Evolutionary conservation across 2,797 vertebrate species (phyloP).

Genomic region (Enteromius viviparus): DNA sequence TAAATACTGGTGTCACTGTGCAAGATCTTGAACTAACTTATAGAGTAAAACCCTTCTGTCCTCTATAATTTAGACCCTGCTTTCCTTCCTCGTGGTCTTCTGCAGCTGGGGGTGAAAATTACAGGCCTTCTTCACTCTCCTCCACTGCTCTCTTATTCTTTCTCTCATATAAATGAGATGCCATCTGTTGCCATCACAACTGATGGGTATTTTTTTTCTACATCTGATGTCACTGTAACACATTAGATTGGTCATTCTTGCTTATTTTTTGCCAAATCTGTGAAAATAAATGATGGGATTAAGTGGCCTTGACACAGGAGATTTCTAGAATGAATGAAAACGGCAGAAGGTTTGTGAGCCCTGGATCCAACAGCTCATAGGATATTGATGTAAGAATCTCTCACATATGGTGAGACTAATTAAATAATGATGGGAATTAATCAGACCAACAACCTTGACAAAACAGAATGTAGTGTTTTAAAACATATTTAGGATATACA

Average conservation of each 20-base stretch:
- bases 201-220: slow-evolving; percentile 7
- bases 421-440: slow-evolving; percentile 39
- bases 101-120: slow-evolving; percentile 69
- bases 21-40: slow-evolving; percentile 39
- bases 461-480: slow-evolving; percentile 16
- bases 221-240: slow-evolving; percentile 20
- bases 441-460: slow-evolving; percentile 23
- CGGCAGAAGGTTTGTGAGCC: background rate
- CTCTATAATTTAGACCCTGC: slow-evolving; percentile 71
- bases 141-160: slow-evolving; percentile 39
- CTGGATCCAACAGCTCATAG: slow-evolving; percentile 16
- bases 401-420: slow-evolving; percentile 36
- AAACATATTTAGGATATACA: background rate
- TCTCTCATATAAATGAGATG: slow-evolving; percentile 38
- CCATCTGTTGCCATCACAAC: slow-evolving; percentile 45
- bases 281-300: slow-evolving; percentile 6
- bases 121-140: slow-evolving; percentile 59
- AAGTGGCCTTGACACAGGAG: slow-evolving; percentile 12
- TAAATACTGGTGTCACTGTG: slow-evolving; percentile 35
- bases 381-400: slow-evolving; percentile 33
- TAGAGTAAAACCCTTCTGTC: slow-evolving; percentile 62
- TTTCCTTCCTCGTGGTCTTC: slow-evolving; percentile 43
- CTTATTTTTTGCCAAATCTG: slow-evolving; percentile 16
- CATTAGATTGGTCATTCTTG: slow-evolving; percentile 3
- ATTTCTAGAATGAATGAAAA: slow-evolving; percentile 15